Conservation (phyloP, 2,888 invertebrate species). For the Ashinkailepas kermadecensis region DNA sequence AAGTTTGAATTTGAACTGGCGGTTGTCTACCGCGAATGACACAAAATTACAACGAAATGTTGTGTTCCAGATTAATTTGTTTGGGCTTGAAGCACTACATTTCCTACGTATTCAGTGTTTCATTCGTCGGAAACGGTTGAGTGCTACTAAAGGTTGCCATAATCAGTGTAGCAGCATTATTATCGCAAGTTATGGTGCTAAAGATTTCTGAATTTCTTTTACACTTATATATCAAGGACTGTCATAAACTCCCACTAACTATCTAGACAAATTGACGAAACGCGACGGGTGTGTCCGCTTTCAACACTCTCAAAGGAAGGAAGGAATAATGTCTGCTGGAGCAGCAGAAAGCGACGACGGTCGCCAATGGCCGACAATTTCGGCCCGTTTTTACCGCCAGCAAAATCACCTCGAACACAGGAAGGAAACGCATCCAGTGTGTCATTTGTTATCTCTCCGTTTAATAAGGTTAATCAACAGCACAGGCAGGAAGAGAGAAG, state of each 20-base stretch:
- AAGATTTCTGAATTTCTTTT: no score
- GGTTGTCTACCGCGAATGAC: no score
- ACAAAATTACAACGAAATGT: no score
- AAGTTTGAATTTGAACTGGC: no score
- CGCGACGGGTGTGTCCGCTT: neutral
- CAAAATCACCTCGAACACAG: neutral
- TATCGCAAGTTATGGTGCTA: no score
- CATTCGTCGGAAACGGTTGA: no score
- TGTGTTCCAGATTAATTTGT: no score
- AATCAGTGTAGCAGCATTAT: no score
- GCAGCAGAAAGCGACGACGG: neutral
- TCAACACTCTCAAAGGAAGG: neutral
- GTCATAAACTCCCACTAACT: neutral
- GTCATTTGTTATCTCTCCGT: constrained; percentile 20
- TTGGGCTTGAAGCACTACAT: no score
- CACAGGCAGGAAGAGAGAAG: neutral
- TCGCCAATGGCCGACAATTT: neutral
- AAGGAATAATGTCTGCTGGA: neutral
- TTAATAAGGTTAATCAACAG: constrained; percentile 18
- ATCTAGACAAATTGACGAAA: neutral
- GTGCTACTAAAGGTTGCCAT: no score
- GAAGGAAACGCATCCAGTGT: neutral
- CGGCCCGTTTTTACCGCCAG: neutral
- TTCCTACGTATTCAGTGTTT: no score
- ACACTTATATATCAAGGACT: no score